phyloP scores from a whole-genome alignment of 2,797 vertebrate species.

The Peromyscus nudipes region DNA sequence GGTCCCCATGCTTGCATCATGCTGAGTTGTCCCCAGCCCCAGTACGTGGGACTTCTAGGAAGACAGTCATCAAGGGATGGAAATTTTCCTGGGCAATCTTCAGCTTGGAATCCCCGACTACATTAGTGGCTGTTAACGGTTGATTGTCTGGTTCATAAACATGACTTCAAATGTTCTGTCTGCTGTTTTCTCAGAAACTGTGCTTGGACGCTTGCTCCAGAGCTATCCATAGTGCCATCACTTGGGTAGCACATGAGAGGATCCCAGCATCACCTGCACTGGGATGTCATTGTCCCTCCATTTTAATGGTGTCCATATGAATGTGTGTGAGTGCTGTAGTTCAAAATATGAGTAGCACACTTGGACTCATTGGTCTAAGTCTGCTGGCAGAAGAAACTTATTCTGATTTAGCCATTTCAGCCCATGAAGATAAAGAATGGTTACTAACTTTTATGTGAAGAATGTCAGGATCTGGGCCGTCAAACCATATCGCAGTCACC shows the following conservation, averaged over 20 bases:
- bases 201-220: not conserved
- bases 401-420: not conserved
- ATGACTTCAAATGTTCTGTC: not conserved
- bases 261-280: not conserved
- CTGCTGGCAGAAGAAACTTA: not conserved
- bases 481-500: slow-evolving; percentile 67
- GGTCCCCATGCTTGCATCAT: not conserved
- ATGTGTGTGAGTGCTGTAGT: not conserved
- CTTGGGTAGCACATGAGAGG: rapidly evolving
- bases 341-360: not conserved
- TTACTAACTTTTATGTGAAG: slow-evolving; percentile 29
- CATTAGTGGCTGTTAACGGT: not conserved
- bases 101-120: not conserved
- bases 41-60: rapidly evolving
- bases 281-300: not conserved
- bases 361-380: not conserved
- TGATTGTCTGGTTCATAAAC: not conserved
- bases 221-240: not conserved
- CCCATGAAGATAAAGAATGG: slow-evolving; percentile 31
- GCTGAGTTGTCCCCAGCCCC: not conserved
- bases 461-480: slow-evolving; percentile 66
- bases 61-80: not conserved
- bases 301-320: not conserved
- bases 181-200: not conserved
- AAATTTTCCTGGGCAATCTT: not conserved